Conservation (phyloP, 2,888 invertebrate species). For the Scotopteryx bipunctaria region DNA sequence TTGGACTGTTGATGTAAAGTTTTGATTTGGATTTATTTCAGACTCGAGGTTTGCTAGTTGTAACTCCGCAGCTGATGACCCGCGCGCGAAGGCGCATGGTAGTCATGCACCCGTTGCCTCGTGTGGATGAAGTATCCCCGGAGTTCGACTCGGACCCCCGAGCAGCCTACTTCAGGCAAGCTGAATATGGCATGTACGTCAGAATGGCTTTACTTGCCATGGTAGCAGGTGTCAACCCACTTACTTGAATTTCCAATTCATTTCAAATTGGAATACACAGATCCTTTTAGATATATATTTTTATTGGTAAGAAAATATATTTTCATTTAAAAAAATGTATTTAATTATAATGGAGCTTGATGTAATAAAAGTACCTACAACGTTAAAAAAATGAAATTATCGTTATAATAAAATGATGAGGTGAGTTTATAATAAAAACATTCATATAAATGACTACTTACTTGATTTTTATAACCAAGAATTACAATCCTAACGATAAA, state of each 20-base stretch:
- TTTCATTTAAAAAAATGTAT: no score
- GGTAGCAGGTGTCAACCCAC: conserved; percentile 87
- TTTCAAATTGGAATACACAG: no score
- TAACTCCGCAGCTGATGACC: conserved; percentile 98
- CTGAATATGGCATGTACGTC: conserved; percentile 98
- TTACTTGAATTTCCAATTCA: conserved; percentile 46
- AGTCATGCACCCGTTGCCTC: conserved; percentile 98
- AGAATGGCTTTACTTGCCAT: conserved; percentile 98
- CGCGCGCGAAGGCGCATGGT: conserved; percentile 96
- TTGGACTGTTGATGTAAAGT: not conserved
- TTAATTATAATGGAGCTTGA: no score
- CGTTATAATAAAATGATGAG: no score
- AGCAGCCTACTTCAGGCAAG: conserved; percentile 99
- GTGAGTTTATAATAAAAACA: no score
- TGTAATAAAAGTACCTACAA: no score
- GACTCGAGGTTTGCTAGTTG: conserved; percentile 93
- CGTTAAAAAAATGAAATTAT: no score
- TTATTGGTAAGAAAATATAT: no score
- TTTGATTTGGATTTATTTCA: conserved; percentile 60
- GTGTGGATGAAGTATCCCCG: conserved; percentile 96
- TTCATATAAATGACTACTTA: no score
- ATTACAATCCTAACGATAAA: no score
- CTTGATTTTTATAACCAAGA: no score
- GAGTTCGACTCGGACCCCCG: conserved; percentile 98
- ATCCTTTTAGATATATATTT: no score